Evolutionary conservation across 92 coral and sea anemone species (phyloP), one percentile per base, ranked within the genome.

Genomic region (Epizoanthus rinbou): DNA sequence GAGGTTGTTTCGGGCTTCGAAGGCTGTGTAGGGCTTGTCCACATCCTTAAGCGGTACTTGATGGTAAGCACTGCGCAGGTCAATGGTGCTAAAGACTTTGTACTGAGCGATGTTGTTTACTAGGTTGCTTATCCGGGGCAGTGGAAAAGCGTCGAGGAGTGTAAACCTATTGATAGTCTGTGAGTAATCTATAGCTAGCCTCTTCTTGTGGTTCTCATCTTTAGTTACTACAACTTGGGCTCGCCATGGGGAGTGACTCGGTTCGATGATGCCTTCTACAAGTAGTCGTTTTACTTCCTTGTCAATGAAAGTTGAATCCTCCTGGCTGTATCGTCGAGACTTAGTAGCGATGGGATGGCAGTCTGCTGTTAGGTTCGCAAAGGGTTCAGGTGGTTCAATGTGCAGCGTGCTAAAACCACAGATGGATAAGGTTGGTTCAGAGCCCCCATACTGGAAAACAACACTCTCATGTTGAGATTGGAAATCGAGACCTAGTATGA

Each of bases 401-500:
- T 80, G 73, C 59, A 89, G 83, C 14, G 52, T 90, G 52, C n/a
- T 73, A 60, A 76, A 13, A 47, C 73, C 64, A 68, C 85, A 86
- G 58, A 82, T 80, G 24, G 89, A 86, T 47, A 81, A 74, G 10
- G 92, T 33, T 54, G 89, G 92, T 81, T 89, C 57, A 0, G 89
- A 17, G 54, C 89, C 92, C 22, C 92, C 89, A 76, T 86, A 89
- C n/a, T 81, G 39, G 84, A 89, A 89, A 15, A 69, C 62, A 57
- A 87, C 85, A 24, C 89, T 86, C 21, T 83, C 79, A 59, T 89
- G 88, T 76, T 89, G 86, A 13, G 89, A 88, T 52, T 89, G 89
- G 72, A 89, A 89, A 45, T 80, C 92, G 14, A 89, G 80, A 13
- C 92, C 92, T 23, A 86, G 86, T 71, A 89, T 89, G 41, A 86